These are phyloP conservation scores for Chironomus striatipennis DNA, from an alignment of 1,140 invertebrate genomes.

Conservation along the genomic window DNA sequence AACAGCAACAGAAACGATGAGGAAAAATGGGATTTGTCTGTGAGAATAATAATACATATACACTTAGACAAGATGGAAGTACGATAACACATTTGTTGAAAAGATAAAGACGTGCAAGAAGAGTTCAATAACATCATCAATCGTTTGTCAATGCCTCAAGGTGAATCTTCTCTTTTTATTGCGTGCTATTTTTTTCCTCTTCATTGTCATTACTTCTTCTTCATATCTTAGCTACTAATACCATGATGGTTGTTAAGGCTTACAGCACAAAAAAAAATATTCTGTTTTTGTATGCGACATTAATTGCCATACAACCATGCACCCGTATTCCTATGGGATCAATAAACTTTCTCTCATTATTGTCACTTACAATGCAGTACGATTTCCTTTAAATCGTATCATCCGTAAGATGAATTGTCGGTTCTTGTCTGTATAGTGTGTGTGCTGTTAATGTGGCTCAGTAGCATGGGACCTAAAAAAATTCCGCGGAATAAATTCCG, in stretches of 20 bases:
- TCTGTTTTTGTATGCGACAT: background rate
- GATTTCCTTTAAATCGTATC: too few relatives aligned
- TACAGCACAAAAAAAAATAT: background rate
- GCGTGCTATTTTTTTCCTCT: background rate
- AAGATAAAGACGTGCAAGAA: background rate
- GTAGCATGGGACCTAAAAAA: too few relatives aligned
- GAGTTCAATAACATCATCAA: constrained; percentile 22
- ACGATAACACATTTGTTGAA: background rate
- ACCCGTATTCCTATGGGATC: background rate
- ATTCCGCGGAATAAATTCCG: too few relatives aligned
- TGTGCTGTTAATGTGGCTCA: too few relatives aligned
- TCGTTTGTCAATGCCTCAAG: background rate
- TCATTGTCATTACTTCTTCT: background rate
- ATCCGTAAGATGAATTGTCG: too few relatives aligned
- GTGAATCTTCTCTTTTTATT: too few relatives aligned
- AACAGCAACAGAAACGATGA: background rate
- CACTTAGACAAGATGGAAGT: too few relatives aligned
- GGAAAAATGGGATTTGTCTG: background rate
- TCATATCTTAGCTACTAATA: background rate
- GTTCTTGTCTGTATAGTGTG: too few relatives aligned
- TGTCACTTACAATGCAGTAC: too few relatives aligned
- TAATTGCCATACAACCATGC: background rate
- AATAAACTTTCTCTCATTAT: background rate
- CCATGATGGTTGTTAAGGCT: background rate
- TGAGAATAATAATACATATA: too few relatives aligned